Evolutionary conservation across 2,888 invertebrate genomes (phyloP), one percentile per base, ranked within the genome.

Genomic region (Drosophila rellima): DNA sequence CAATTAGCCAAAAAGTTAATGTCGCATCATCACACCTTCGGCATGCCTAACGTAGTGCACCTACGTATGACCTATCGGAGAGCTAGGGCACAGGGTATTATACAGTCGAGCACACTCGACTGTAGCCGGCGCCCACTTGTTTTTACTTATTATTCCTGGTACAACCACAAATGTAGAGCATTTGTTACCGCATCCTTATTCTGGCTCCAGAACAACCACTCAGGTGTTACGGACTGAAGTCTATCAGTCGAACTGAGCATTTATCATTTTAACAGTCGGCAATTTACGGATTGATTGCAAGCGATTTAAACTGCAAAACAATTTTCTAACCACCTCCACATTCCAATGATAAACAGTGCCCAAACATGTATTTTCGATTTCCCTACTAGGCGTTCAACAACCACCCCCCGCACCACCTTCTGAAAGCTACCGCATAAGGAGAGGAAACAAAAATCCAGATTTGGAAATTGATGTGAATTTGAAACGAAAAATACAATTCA

Each of bases 241-340:
- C 72, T 54, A 50, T 63, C 39, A 54, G 31, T 44, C 62, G 63
- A 74, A 63, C 56, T 57, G 54, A 72, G 48, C 69, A 70, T 88
- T 81, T 78, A 84, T 88, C 82, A 82, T 78, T 84, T 88, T 80
- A 84, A 84, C 75, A 82, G 82, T 65, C 63, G 31, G 79, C 79
- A 74, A 84, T 82, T 84, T 70, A 39, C 17, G 62, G 66, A 84
- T 88, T 87, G 88, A 88, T 78, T 64, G 82, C 70, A 67, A 70
- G 52, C 64, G 62, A 71, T 81, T 82, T 71, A 55, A 81, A 69
- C 82, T 75, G 68, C 70, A 76, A 80, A 87, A 80, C 81, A 83
- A 87, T 80, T 82, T 87, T 44, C 64, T 44, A 48, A n/a, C 33
- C 6, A 56, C 47, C 20, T 23, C 17, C 15, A 18, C 17, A 26